phyloP scores from a whole-genome alignment of 2,888 invertebrate genomes.

The Thyatira batis region DNA sequence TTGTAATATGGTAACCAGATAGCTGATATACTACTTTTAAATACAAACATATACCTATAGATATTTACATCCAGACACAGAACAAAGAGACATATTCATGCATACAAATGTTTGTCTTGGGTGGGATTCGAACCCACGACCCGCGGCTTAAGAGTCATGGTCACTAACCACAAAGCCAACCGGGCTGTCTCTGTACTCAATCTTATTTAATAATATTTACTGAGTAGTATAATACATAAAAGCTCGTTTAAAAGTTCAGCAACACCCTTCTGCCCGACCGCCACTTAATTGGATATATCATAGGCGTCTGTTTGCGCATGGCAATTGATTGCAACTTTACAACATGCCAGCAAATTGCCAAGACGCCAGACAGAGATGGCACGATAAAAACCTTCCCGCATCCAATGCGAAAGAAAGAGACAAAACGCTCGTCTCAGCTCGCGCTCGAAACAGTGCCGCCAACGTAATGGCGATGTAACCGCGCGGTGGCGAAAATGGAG shows the following conservation, averaged over 20 bases:
- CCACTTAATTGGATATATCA: slow-evolving; percentile 82
- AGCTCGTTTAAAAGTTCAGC: slow-evolving; percentile 33
- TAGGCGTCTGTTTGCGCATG: slow-evolving; percentile 83
- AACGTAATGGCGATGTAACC: slow-evolving; percentile 56
- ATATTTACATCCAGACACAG: too few species aligned
- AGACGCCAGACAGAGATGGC: slow-evolving; percentile 50
- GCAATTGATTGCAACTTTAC: slow-evolving; percentile 83
- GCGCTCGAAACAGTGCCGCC: slow-evolving; percentile 31
- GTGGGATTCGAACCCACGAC: too few species aligned
- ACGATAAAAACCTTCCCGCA: slow-evolving; percentile 7
- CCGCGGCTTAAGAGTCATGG: too few species aligned
- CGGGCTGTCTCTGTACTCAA: background rate
- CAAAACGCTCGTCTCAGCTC: slow-evolving; percentile 16
- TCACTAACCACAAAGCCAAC: too few species aligned
- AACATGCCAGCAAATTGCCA: slow-evolving; percentile 79
- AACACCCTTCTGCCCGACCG: slow-evolving; percentile 43
- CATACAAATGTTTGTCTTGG: too few species aligned
- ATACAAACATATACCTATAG: too few species aligned
- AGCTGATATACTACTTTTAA: too few species aligned
- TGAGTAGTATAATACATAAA: slow-evolving; percentile 13
- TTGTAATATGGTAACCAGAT: too few species aligned
- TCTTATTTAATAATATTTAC: background rate
- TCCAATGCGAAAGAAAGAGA: slow-evolving; percentile 35
- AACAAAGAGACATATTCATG: too few species aligned
- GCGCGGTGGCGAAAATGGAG: slow-evolving; percentile 50